Percentiles rank a stretch among this genome's conserved stretches.
phyloP scores from a whole-genome alignment of 2,797 vertebrate genomes.

The Poeciliopsis paucimaculata region DNA sequence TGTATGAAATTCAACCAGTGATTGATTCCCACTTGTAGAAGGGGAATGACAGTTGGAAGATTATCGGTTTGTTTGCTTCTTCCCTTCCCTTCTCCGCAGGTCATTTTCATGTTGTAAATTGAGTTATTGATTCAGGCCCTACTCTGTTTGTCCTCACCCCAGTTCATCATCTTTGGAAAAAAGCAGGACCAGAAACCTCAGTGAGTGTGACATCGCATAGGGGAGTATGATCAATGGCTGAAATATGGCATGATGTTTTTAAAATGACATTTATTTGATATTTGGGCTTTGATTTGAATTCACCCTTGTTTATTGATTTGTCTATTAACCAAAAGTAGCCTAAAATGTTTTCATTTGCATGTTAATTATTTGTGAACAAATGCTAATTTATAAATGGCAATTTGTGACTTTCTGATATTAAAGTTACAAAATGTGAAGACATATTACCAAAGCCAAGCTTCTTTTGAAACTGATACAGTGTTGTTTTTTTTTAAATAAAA shows the following conservation, averaged over 20 bases:
- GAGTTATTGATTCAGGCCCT: slow-evolving; percentile 64
- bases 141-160: slow-evolving; percentile 56
- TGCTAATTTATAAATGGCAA: background rate
- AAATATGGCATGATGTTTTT: slow-evolving; percentile 12
- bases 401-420: background rate
- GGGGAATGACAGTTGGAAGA: slow-evolving; percentile 57
- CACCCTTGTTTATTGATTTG: slow-evolving; percentile 1
- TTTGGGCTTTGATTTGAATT: slow-evolving; percentile 29
- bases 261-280: slow-evolving; percentile 10
- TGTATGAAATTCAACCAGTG: slow-evolving; percentile 44
- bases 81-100: slow-evolving; percentile 41
- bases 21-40: slow-evolving; percentile 59
- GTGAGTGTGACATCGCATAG: slow-evolving; percentile 33
- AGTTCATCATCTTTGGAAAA: slow-evolving; percentile 58
- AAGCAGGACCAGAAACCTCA: slow-evolving; percentile 38
- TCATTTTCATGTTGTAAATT: slow-evolving; percentile 77
- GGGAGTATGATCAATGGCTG: slow-evolving; percentile 39
- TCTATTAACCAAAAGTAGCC: background rate
- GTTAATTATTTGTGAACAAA: background rate
- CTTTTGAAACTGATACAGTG: background rate
- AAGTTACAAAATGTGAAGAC: too few relatives aligned
- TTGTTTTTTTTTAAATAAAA: background rate
- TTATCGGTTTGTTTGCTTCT: slow-evolving; percentile 63
- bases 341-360: background rate
- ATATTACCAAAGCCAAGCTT: too few relatives aligned